phyloP scores from a whole-genome alignment of 2,113 vertebrate genomes.

The Bombycilla garrulus region DNA sequence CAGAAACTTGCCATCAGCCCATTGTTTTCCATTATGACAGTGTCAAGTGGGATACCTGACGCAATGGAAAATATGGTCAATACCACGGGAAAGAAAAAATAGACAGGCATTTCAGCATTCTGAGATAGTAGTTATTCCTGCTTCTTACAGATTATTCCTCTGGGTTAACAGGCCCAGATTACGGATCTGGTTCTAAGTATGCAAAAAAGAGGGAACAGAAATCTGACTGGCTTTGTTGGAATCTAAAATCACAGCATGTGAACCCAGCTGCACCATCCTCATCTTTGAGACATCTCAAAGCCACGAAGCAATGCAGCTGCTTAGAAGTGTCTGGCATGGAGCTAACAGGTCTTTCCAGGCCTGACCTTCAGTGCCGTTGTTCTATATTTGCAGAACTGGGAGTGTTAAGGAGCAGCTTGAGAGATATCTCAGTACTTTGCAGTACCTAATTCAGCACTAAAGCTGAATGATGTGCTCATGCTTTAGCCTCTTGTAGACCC shows the following conservation, averaged over 20 bases:
- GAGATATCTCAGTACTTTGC: neutral
- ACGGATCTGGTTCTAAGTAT: neutral
- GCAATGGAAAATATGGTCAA: neutral
- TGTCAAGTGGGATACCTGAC: neutral
- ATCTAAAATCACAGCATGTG: neutral
- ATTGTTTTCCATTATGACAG: neutral
- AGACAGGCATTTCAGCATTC: neutral
- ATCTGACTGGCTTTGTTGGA: neutral
- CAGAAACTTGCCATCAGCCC: neutral
- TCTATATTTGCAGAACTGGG: neutral
- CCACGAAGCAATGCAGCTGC: neutral
- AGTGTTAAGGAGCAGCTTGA: neutral
- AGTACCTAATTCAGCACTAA: neutral
- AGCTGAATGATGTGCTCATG: neutral
- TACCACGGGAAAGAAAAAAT: neutral
- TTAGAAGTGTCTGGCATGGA: neutral
- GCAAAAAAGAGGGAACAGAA: neutral
- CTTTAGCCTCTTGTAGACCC: neutral
- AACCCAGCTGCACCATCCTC: neutral
- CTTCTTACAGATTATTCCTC: neutral
- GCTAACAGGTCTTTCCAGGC: neutral
- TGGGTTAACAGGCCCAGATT: neutral
- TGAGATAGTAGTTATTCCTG: neutral
- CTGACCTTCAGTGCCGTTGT: neutral
- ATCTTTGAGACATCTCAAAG: neutral